Conservation (phyloP, 2,113 vertebrate genomes). For the Coracopsis vasa region DNA sequence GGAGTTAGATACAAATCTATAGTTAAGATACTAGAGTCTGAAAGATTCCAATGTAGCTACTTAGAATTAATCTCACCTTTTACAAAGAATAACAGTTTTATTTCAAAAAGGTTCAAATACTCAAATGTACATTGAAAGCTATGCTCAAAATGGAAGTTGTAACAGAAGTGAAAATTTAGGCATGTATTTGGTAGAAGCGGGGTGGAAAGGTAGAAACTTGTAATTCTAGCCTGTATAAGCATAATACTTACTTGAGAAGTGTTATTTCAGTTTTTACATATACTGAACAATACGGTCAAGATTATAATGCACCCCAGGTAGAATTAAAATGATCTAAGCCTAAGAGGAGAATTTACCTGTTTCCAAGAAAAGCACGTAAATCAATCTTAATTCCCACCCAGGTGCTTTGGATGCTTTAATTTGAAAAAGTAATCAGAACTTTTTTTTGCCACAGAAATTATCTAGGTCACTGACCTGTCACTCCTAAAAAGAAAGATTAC, state of each 20-base stretch:
- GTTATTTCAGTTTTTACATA: neutral
- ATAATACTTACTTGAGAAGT: neutral
- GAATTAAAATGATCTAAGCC: neutral
- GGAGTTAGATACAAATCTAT: neutral
- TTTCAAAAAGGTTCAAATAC: neutral
- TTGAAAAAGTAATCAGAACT: neutral
- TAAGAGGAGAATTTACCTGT: neutral
- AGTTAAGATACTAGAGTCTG: neutral
- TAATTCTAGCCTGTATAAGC: neutral
- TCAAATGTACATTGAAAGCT: neutral
- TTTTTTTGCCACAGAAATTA: neutral
- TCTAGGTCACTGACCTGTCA: neutral
- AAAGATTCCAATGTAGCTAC: neutral
- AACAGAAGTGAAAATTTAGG: neutral
- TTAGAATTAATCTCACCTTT: neutral
- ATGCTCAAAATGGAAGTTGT: neutral
- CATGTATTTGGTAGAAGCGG: neutral
- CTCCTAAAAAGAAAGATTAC: neutral
- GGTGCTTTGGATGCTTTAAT: neutral
- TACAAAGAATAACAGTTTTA: neutral
- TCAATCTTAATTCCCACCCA: neutral
- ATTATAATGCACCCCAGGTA: neutral
- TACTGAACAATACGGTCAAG: neutral
- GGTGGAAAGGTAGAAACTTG: neutral
- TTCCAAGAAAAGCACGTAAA: neutral